Evolutionary conservation across 2,888 invertebrate genomes (phyloP).

Genomic region (Thecocarcelia acutangulata): DNA sequence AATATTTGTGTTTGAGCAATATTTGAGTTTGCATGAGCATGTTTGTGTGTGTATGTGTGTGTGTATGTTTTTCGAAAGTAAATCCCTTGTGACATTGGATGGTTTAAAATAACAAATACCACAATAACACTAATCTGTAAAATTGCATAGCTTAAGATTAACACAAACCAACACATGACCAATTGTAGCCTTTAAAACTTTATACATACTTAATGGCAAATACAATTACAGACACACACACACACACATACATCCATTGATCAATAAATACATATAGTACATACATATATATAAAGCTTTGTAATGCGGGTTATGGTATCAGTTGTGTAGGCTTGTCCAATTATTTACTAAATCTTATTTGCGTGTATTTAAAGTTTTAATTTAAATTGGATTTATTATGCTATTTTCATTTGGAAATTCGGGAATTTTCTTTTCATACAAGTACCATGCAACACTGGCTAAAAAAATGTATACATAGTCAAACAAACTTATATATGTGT

Average conservation of each 20-base stretch:
- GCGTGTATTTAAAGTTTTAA: neutral
- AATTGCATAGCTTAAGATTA: constrained; percentile 15
- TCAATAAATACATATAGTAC: neutral
- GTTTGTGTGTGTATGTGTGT: neutral
- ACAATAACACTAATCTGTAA: constrained; percentile 49
- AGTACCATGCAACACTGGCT: too few species aligned
- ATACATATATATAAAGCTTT: neutral
- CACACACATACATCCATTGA: neutral
- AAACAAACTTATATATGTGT: too few species aligned
- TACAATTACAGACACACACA: neutral
- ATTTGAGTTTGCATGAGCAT: neutral
- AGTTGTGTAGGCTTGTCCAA: too few species aligned
- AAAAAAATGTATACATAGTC: too few species aligned
- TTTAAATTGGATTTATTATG: neutral
- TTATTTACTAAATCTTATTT: neutral
- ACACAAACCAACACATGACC: neutral
- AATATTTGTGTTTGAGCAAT: too few species aligned
- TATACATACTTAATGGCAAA: neutral
- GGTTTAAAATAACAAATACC: constrained; percentile 46
- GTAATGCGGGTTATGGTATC: neutral
- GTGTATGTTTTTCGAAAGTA: constrained; percentile 39
- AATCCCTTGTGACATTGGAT: constrained; percentile 60
- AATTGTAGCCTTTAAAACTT: too few species aligned
- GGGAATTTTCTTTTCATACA: too few species aligned
- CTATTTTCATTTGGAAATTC: neutral